Evolutionary conservation across 2,113 vertebrate genomes (phyloP), one percentile per base, ranked within the genome.

Genomic region (Catharus bicknelli): DNA sequence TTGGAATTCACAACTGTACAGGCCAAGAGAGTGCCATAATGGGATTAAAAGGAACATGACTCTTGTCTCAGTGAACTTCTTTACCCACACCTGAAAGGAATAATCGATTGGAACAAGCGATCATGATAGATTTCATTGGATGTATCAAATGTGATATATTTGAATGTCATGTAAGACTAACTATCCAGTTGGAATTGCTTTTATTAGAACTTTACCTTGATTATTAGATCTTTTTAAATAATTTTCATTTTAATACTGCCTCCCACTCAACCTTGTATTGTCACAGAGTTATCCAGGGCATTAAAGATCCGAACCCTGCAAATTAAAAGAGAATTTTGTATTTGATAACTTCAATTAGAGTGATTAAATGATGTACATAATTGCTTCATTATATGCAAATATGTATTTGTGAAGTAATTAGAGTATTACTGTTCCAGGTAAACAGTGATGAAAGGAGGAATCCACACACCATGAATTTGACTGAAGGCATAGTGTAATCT

Each of bases 341-440:
- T 72, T 94, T 81, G n/a, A 54, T 88, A 87, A 83, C 47, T 93
- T 92, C 70, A 95, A n/a, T 93, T 91, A 86, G 40, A 73, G 40
- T 74, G 82, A 63, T 43, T 90, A 76, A 93, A 82, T 73, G 15
- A 90, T 70, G 40, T 94, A 81, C 54, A 32, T 76, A 96, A 92
- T 87, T 94, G 42, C 50, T 95, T 93, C 83, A 86, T 94, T 93
- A 67, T 93, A 92, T 95, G 75, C 68, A 93, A 96, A 88, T 90
- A 61, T 36, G 25, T 88, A 73, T 94, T 92, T 96, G 47, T 87
- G 72, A 89, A 57, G 18, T 90, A 95, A 94, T 96, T 95, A 53
- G 32, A 40, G n/a, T 67, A 66, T 86, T 79, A 59, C 22, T 42
- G 22, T 67, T 76, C 61, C 40, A 94, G 91, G 78, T 94, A 94